phyloP scores from a whole-genome alignment of 1,140 invertebrate genomes.

The Rhynchophorus ferrugineus region DNA sequence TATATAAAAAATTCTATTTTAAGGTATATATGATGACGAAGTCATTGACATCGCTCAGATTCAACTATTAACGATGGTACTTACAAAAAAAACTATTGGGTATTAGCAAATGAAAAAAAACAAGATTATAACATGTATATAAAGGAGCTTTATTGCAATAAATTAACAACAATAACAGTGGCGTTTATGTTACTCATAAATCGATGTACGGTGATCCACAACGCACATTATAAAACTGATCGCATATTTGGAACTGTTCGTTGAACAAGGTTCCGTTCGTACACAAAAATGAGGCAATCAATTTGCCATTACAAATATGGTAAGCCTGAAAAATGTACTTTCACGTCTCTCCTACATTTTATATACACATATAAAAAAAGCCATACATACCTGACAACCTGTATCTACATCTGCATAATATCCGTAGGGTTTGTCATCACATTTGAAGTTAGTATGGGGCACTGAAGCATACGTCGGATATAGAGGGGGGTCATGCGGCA shows the following conservation, averaged over 20 bases:
- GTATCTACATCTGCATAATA: conserved; percentile 48
- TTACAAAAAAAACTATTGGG: no score
- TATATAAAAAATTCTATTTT: no score
- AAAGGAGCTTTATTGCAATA: no score
- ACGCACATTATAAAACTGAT: conserved; percentile 60
- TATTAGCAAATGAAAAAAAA: no score
- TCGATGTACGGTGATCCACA: conserved; percentile 51
- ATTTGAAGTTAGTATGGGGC: conserved; percentile 45
- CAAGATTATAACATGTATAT: no score
- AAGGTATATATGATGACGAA: no score
- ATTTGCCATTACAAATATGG: conserved; percentile 30
- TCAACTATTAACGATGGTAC: no score
- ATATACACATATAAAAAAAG: background rate
- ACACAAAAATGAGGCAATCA: conserved; percentile 29
- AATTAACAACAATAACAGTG: no score
- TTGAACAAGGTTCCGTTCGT: conserved; percentile 44
- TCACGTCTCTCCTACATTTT: background rate
- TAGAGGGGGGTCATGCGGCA: conserved; percentile 48
- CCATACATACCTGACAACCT: conserved; percentile 45
- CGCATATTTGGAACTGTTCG: conserved; percentile 54
- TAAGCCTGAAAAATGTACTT: conserved; percentile 30
- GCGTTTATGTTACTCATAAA: no score
- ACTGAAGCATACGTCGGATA: conserved; percentile 44
- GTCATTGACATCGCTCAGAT: no score
- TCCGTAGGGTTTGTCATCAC: conserved; percentile 40